Conservation (phyloP, 2,888 invertebrate species). For the Colletes collaris region DNA sequence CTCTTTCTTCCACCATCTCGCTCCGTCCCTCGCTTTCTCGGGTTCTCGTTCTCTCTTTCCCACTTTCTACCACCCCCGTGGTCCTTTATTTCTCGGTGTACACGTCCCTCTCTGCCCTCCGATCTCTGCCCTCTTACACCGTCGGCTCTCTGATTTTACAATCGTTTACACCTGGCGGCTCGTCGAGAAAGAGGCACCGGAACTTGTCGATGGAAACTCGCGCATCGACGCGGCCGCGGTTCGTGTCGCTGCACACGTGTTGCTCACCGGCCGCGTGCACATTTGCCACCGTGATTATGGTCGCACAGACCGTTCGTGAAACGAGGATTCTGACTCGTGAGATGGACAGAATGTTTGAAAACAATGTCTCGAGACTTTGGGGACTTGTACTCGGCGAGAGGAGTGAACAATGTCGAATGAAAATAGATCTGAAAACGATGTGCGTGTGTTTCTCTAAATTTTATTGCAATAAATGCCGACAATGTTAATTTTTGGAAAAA, state of each 20-base stretch:
- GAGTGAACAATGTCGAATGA: too few species aligned
- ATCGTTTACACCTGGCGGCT: conserved; percentile 11
- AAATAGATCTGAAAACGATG: too few species aligned
- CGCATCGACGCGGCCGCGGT: neutral
- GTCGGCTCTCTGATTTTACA: conserved; percentile 17
- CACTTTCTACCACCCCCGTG: conserved; percentile 18
- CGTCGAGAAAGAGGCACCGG: neutral
- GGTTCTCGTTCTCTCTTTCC: neutral
- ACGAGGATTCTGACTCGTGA: too few species aligned
- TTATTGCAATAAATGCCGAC: too few species aligned
- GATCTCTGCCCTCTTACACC: conserved; percentile 6
- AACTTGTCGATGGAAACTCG: neutral
- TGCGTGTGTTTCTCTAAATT: too few species aligned
- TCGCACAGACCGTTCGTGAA: too few species aligned
- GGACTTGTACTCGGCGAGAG: too few species aligned
- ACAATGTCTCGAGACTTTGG: too few species aligned
- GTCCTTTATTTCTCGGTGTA: conserved; percentile 9
- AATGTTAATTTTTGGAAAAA: too few species aligned
- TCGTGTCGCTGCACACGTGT: conserved; percentile 15
- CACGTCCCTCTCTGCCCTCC: conserved; percentile 19
- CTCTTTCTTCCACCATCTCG: conserved; percentile 41
- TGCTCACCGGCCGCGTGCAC: neutral
- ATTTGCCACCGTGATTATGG: neutral
- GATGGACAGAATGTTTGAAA: too few species aligned
- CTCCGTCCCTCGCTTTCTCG: conserved; percentile 17